phyloP scores from a whole-genome alignment of 2,888 invertebrate genomes.

The Erebia epiphron region DNA sequence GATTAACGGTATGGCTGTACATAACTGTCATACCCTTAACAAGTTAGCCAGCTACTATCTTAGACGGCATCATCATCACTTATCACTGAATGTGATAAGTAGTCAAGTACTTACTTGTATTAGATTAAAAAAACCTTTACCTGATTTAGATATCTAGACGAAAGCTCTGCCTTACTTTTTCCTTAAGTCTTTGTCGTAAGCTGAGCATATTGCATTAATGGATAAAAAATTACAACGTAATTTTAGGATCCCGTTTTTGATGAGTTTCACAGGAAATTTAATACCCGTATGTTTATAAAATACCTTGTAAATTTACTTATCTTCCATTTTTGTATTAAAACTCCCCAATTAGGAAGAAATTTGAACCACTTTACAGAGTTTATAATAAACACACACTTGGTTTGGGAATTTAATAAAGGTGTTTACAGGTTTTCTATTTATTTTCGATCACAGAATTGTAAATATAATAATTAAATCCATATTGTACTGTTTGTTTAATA shows the following conservation, averaged over 20 bases:
- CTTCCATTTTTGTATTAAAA: neutral
- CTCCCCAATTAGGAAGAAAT: neutral
- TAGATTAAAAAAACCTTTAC: neutral
- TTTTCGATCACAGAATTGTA: too few species aligned
- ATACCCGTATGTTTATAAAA: neutral
- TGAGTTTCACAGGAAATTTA: slow-evolving; percentile 7
- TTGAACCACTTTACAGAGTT: neutral
- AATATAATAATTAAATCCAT: too few species aligned
- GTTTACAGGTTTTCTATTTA: neutral
- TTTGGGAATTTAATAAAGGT: neutral
- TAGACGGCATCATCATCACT: too few species aligned
- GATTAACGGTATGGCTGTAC: too few species aligned
- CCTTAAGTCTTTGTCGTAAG: neutral
- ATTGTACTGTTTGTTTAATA: too few species aligned
- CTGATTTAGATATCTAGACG: neutral
- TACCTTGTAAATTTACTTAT: slow-evolving; percentile 5
- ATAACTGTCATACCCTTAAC: too few species aligned
- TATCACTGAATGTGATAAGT: too few species aligned
- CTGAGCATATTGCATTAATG: slow-evolving; percentile 14
- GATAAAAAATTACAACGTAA: slow-evolving; percentile 8
- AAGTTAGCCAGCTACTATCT: too few species aligned
- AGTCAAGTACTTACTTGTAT: too few species aligned
- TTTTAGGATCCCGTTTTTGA: slow-evolving; percentile 5
- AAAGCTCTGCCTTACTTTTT: neutral
- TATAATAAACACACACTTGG: neutral